A percentile compares a stretch with the other conserved stretches of the same genome.
phyloP scores from a whole-genome alignment of 2,113 vertebrate genomes.

The Myiopsitta monachus region DNA sequence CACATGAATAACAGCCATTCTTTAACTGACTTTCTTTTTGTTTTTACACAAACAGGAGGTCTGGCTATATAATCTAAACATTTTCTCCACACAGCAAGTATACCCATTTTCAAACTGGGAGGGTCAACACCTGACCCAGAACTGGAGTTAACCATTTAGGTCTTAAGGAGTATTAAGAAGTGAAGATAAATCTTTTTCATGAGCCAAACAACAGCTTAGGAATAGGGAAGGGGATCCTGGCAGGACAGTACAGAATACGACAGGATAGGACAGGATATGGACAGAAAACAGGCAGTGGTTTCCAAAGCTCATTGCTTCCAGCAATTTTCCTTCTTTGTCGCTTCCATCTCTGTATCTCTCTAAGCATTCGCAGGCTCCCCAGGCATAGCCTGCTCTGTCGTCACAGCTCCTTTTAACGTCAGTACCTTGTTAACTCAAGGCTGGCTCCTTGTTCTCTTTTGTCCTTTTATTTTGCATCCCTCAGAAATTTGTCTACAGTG shows the following conservation, averaged over 20 bases:
- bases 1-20: background rate
- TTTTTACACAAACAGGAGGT: constrained; percentile 12
- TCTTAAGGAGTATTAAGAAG: background rate
- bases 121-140: background rate
- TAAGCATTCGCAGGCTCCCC: background rate
- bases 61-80: background rate
- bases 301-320: background rate
- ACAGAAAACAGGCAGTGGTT: background rate
- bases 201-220: rapidly evolving
- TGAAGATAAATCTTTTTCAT: background rate
- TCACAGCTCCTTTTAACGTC: background rate
- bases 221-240: background rate
- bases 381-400: background rate
- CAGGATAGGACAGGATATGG: background rate
- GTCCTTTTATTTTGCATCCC: background rate
- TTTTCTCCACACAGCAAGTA: background rate
- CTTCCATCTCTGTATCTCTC: background rate
- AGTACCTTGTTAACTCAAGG: background rate
- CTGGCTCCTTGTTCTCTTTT: background rate
- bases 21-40: background rate
- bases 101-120: background rate
- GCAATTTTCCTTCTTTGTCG: background rate
- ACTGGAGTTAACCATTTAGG: background rate
- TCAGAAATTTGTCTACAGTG: background rate
- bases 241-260: background rate